These are phyloP conservation scores for Amiota communis DNA, from an alignment of 2,888 invertebrate species.

Conservation along the genomic window DNA sequence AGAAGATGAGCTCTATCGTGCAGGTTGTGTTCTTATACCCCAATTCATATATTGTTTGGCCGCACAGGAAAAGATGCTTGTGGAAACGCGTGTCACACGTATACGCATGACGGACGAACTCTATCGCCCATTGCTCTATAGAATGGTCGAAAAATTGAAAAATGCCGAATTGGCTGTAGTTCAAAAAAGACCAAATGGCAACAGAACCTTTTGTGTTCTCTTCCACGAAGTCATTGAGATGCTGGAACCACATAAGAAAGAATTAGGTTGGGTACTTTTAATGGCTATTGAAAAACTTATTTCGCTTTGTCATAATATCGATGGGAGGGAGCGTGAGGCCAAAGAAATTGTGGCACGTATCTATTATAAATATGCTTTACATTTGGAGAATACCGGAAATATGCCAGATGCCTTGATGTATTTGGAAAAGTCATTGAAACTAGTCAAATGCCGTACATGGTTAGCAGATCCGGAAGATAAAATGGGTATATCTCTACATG, in stretches of 20 bases:
- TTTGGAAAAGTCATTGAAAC: conserved; percentile 50
- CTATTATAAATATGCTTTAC: conserved; percentile 55
- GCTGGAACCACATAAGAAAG: conserved; percentile 50
- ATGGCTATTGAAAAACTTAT: conserved; percentile 58
- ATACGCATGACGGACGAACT: conserved; percentile 48
- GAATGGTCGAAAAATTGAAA: conserved; percentile 57
- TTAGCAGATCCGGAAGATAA: conserved; percentile 46
- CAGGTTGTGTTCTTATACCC: conserved; percentile 58
- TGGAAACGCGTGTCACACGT: conserved; percentile 51
- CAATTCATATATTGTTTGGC: conserved; percentile 57
- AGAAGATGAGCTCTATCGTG: conserved; percentile 59
- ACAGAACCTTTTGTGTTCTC: conserved; percentile 48
- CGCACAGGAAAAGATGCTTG: conserved; percentile 55
- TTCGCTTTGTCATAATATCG: conserved; percentile 48
- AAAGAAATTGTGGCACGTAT: conserved; percentile 60
- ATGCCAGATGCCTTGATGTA: conserved; percentile 50
- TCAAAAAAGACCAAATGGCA: conserved; percentile 43
- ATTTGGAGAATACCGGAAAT: conserved; percentile 44
- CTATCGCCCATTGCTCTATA: conserved; percentile 53
- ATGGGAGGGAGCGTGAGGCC: conserved; percentile 49
- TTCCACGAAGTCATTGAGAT: conserved; percentile 58
- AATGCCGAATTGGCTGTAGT: conserved; percentile 57
- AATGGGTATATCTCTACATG: conserved; percentile 48
- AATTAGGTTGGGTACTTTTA: conserved; percentile 57
- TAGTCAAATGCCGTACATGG: conserved; percentile 60